Evolutionary conservation across 2,888 invertebrate species (phyloP), one percentile per base, ranked within the genome.

Genomic region (Bombylius discolor): DNA sequence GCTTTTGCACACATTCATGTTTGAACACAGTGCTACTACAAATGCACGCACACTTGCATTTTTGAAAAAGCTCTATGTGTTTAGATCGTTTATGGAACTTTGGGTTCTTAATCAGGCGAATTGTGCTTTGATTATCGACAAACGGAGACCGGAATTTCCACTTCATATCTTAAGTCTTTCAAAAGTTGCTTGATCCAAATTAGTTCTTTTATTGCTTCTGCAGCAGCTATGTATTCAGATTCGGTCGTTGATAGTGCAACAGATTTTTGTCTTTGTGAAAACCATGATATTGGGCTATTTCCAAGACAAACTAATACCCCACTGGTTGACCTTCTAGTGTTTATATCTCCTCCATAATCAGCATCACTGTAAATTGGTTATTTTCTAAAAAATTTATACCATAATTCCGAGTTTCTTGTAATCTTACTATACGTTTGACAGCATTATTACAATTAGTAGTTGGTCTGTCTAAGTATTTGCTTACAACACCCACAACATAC

Each of bases 241-340:
- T 65, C 64, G 5, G 61, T 62, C 1, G 63, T 63, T 5, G 62
- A 65, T 8, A 61, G 56, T 9, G 63, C 56, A 4, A 65, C 63
- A 11, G 58, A 55, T 45, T 59, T 59, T 56, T 65, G 65, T 32
- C 58, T 56, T 51, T 58, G 42, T 9, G 59, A 60, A 9, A 23
- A n/a, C 49, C 52, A 57, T 14, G 45, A 33, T 1, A 61, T 33
- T 5, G 47, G 39, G 13, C 53, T 54, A 42, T 14, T 42, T 8
- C 51, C 53, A 33, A 57, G n/a, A 31, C 42, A 12, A 55, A 55
- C 59, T 23, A 56, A 31, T 33, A 47, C 55, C 6, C 59, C 60
- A 53, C 51, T 47, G 45, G 60, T 61, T 39, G 60, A 60, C 14
- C 54, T 31, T 51, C 61, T 60, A 5, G 60, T 58, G 7, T 48